Conservation (phyloP, 2,888 invertebrate genomes). For the Diplolepis rosae region DNA sequence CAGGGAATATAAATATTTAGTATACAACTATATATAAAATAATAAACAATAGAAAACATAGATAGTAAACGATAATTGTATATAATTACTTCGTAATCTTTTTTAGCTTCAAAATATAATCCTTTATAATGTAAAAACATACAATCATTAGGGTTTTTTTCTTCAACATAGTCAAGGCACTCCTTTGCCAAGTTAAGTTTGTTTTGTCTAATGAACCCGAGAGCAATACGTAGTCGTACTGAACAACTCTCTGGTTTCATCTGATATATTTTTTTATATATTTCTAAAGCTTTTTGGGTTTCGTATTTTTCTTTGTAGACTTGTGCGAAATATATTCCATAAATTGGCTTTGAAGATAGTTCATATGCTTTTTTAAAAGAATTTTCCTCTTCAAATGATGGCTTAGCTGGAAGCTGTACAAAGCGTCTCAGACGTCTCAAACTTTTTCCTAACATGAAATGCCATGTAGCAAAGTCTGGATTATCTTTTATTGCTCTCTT, state of each 20-base stretch:
- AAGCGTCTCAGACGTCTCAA: constrained; percentile 15
- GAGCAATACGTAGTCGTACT: constrained; percentile 33
- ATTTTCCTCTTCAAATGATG: neutral
- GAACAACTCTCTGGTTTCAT: constrained; percentile 10
- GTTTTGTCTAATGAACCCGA: constrained; percentile 28
- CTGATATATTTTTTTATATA: constrained; percentile 16
- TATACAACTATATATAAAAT: too few relatives aligned
- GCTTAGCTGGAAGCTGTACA: neutral
- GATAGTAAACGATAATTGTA: constrained; percentile 15
- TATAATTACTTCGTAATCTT: constrained; percentile 1
- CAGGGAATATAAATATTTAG: neutral
- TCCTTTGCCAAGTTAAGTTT: constrained; percentile 16
- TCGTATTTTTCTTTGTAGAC: constrained; percentile 32
- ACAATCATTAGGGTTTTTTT: constrained; percentile 10
- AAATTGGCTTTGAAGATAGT: constrained; percentile 22
- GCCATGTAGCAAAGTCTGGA: constrained; percentile 34
- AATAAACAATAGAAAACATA: too few relatives aligned
- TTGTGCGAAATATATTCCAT: constrained; percentile 29
- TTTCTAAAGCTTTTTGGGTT: neutral
- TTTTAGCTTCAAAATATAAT: constrained; percentile 1
- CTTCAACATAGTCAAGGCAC: constrained; percentile 29
- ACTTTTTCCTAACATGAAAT: constrained; percentile 26
- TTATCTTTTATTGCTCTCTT: constrained; percentile 30
- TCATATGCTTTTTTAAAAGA: constrained; percentile 32
- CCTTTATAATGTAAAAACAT: constrained; percentile 36